Evolutionary conservation across 2,888 invertebrate species (phyloP).

Genomic region (Orthosia incerta): DNA sequence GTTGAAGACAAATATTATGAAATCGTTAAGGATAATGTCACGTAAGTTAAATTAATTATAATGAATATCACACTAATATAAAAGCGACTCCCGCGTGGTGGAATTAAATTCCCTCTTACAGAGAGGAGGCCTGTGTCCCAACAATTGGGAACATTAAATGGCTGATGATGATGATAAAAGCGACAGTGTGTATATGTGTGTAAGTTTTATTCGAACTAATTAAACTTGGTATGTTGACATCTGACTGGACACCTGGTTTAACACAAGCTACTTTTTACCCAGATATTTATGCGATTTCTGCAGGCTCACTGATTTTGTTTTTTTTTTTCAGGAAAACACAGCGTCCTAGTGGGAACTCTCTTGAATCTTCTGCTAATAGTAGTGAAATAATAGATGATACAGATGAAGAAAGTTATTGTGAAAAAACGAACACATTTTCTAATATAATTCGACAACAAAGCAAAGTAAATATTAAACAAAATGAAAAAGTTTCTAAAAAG

Average conservation of each 20-base stretch:
- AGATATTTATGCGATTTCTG: too few relatives aligned
- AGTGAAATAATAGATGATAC: constrained; percentile 1
- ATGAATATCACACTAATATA: too few relatives aligned
- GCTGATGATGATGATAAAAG: neutral
- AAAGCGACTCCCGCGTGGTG: too few relatives aligned
- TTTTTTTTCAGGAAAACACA: constrained; percentile 1
- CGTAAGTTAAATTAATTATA: too few relatives aligned
- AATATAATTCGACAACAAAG: neutral
- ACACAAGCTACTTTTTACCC: constrained; percentile 6
- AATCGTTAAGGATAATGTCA: too few relatives aligned
- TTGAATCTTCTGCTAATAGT: too few relatives aligned
- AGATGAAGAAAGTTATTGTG: constrained; percentile 3
- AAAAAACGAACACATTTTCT: neutral
- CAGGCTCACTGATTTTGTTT: neutral
- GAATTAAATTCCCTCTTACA: too few relatives aligned
- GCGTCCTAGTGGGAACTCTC: neutral
- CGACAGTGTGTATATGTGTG: neutral
- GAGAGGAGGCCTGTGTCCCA: too few relatives aligned
- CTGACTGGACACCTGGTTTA: neutral
- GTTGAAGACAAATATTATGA: too few relatives aligned
- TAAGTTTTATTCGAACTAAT: too few relatives aligned
- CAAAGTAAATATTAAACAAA: constrained; percentile 5
- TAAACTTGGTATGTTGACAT: too few relatives aligned
- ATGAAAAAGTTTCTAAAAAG: neutral
- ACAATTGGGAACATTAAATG: too few relatives aligned